Conservation (phyloP, 2,888 invertebrate genomes). For the Zaprionus obscuricornis region DNA sequence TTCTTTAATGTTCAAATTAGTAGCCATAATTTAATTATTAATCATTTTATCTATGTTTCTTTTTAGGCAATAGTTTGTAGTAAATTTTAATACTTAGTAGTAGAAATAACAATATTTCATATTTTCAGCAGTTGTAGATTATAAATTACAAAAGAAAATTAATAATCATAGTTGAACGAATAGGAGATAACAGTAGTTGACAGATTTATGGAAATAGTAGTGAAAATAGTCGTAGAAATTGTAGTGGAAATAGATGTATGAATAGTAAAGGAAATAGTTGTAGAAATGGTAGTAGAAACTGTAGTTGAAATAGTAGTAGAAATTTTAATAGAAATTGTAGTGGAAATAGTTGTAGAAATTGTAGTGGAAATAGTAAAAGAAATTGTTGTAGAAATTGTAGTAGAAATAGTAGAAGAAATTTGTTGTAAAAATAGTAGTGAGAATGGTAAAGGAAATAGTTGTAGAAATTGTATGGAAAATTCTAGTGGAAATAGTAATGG, state of each 20-base stretch:
- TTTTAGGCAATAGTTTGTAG: no score
- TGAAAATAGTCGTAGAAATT: neutral
- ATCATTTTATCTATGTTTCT: no score
- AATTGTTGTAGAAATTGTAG: neutral
- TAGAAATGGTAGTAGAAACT: neutral
- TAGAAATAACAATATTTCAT: no score
- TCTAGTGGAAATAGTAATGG: neutral
- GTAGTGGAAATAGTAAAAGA: neutral
- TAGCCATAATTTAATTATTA: no score
- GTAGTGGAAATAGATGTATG: no score
- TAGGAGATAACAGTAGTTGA: neutral
- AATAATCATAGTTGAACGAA: neutral
- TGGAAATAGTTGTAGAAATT: neutral
- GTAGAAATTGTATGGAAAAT: neutral
- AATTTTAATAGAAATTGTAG: neutral
- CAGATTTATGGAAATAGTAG: slow-evolving; percentile 1
- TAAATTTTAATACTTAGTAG: no score
- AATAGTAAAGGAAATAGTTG: neutral
- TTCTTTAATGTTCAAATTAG: no score
- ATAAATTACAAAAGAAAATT: no score
- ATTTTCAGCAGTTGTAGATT: neutral
- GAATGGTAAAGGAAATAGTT: neutral
- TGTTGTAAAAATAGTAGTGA: no score
- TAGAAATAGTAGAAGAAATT: neutral
- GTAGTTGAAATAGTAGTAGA: neutral